A percentile compares a stretch with the other conserved stretches of the same genome.
Evolutionary conservation across 2,797 vertebrate species (phyloP).

Genomic region (Brotogeris chrysoptera): DNA sequence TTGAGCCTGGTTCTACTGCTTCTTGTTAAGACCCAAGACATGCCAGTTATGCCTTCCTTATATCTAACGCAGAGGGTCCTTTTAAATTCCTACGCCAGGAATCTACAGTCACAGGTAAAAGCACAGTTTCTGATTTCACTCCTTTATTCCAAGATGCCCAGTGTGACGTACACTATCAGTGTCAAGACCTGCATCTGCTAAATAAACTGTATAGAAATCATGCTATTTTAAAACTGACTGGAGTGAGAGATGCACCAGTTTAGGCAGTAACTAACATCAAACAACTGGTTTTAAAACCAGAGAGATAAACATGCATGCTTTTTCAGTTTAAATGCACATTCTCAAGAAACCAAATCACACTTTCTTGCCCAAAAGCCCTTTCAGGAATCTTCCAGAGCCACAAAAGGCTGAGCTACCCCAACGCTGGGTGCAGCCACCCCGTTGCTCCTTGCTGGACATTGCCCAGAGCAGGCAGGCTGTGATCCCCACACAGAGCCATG

Average conservation of each 20-base stretch:
- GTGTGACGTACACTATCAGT: neutral
- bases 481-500: neutral
- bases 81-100: neutral
- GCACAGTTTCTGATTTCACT: neutral
- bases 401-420: neutral
- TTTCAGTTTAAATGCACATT: neutral
- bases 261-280: neutral
- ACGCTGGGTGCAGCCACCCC: neutral
- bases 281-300: neutral
- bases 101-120: neutral
- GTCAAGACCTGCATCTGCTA: neutral
- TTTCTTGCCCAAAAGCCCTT: neutral
- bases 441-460: rapidly evolving
- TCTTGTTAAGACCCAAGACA: neutral
- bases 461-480: neutral
- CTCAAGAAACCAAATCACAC: neutral
- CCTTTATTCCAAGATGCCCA: neutral
- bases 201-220: neutral
- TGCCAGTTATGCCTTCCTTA: neutral
- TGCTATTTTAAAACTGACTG: neutral
- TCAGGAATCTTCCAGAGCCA: neutral
- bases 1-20: neutral
- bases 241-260: neutral
- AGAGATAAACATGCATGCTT: neutral
- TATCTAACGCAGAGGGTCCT: neutral